phyloP scores from a whole-genome alignment of 2,888 invertebrate genomes.

The Synergus japonicus region DNA sequence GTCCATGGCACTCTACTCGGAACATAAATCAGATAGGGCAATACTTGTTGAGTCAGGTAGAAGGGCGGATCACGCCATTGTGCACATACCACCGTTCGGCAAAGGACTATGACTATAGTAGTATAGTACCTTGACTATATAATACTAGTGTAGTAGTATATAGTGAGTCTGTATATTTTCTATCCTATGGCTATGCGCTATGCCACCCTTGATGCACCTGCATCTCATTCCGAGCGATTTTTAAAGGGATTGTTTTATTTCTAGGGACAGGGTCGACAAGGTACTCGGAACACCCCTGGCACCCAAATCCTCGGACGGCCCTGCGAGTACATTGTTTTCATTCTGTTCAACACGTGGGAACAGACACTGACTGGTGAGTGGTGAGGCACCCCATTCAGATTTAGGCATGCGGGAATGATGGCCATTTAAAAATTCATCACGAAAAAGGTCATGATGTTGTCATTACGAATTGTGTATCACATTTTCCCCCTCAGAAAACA shows the following conservation, averaged over 20 bases:
- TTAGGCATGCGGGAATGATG: constrained; percentile 29
- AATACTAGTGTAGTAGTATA: constrained; percentile 10
- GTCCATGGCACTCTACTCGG: constrained; percentile 31
- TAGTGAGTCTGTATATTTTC: background rate
- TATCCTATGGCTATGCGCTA: background rate
- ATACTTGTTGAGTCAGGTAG: constrained; percentile 42
- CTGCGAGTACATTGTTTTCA: constrained; percentile 32
- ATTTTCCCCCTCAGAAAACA: background rate
- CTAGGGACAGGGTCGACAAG: background rate
- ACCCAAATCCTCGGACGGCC: background rate
- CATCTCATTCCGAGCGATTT: background rate
- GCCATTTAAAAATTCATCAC: constrained; percentile 35
- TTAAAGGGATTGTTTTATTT: constrained; percentile 8
- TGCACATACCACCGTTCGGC: constrained; percentile 30
- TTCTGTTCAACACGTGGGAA: constrained; percentile 26
- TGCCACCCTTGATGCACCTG: background rate
- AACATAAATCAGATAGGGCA: constrained; percentile 41
- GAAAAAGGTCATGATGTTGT: background rate
- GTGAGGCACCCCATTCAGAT: constrained; percentile 38
- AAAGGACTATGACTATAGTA: constrained; percentile 17
- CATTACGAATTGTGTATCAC: too few species aligned
- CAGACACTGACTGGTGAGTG: constrained; percentile 7
- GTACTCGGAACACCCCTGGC: background rate
- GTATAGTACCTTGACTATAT: background rate
- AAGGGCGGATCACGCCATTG: constrained; percentile 38